Percentiles rank a stretch among this genome's conserved stretches.
Evolutionary conservation across 2,113 vertebrate genomes (phyloP).

Genomic region (Psammodynastes pulverulentus): DNA sequence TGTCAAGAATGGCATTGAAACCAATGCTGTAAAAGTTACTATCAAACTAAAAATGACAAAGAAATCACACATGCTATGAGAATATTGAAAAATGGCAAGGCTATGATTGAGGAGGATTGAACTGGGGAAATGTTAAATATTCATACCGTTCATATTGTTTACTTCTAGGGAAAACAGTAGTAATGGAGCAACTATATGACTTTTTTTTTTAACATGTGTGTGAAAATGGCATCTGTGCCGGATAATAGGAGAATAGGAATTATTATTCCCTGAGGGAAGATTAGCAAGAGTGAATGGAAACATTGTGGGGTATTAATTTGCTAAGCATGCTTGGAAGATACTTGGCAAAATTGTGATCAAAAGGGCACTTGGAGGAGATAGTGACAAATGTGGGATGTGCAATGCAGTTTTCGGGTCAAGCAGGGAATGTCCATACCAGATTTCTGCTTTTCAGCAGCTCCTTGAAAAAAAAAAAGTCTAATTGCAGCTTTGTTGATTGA

Average conservation of each 20-base stretch:
- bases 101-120: background rate
- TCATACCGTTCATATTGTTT: background rate
- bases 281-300: background rate
- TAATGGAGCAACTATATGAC: background rate
- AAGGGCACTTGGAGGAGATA: background rate
- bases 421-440: background rate
- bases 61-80: background rate
- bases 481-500: background rate
- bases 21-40: background rate
- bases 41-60: background rate
- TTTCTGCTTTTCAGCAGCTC: background rate
- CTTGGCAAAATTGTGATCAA: background rate
- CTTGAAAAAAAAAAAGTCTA: background rate
- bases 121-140: background rate
- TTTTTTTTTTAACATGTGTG: background rate
- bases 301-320: background rate
- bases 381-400: background rate
- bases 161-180: background rate
- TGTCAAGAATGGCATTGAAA: background rate
- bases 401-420: background rate
- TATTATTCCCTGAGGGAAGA: background rate
- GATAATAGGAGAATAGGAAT: background rate
- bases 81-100: background rate
- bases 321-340: background rate
- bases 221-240: background rate